Evolutionary conservation across 2,888 invertebrate species (phyloP), one percentile per base, ranked within the genome.

Genomic region (Polylopha cassiicola): DNA sequence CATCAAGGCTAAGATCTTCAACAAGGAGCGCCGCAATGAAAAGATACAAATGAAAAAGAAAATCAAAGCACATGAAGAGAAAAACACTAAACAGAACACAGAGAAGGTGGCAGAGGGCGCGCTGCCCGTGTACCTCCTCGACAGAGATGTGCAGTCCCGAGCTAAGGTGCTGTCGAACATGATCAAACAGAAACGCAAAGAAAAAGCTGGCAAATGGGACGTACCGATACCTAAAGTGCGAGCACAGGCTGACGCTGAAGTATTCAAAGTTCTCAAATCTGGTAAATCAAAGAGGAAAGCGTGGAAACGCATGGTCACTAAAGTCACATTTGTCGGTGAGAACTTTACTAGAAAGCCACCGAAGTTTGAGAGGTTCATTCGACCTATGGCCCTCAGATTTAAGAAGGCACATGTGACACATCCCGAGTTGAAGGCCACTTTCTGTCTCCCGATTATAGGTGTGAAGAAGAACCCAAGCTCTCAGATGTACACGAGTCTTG

Each of bases 291-390:
- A 92, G 69, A 86, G 97, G 38, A 99, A 99, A 84, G 96, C 95
- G 0, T 99, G 99, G 99, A 99, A 99, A 67, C 88, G 99, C 42
- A 98, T 99, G 98, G 98, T 99, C 0, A 99, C 99, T 0, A 99
- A 99, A 87, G 97, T 97, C 0, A 95, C 95, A 30, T 99, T 90
- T 78, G 99, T 99, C 2, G 99, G 99, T 0, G 99, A 99, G 69
- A 95, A 94, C 39, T 99, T 99, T 70, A 99, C 99, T 1, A 88
- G 99, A 23, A 99, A 99, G 86, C 99, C 99, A 10, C 99, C 99
- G 0, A 99, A 99, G 75, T 99, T 97, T 84, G 99, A 99, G 69
- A 88, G 99, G 43, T 99, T 99, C 66, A 99, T 99, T 46, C 86
- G 99, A 34, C 99, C 99, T 0, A 99, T 99, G 99, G 98, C 93